Percentiles rank a stretch among this genome's conserved stretches.
Conservation (phyloP, 2,888 invertebrate species). For the Drosophila melanosoma region DNA sequence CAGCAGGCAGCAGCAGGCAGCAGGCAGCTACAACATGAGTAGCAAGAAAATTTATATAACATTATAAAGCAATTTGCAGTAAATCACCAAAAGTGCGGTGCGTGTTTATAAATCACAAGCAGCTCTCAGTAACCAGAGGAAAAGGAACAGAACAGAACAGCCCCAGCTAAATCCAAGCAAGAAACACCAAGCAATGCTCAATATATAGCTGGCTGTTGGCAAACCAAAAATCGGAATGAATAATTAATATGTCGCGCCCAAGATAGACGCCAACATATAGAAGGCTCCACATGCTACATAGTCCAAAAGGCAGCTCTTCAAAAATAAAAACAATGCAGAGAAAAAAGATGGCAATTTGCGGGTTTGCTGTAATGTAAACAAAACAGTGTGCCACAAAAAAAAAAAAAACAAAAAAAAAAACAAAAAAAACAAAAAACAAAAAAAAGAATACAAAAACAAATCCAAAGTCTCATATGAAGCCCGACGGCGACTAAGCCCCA, state of each 20-base stretch:
- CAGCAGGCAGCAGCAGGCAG: background rate
- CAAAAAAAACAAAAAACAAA: conserved; percentile 31
- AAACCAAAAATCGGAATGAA: conserved; percentile 76
- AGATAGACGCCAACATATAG: conserved; percentile 39
- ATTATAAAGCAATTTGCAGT: conserved; percentile 81
- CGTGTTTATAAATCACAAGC: conserved; percentile 78
- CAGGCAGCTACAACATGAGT: conserved; percentile 30
- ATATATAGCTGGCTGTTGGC: conserved; percentile 35
- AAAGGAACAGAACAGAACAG: background rate
- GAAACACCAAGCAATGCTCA: conserved; percentile 17
- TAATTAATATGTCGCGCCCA: conserved; percentile 79
- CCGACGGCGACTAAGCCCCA: conserved; percentile 49
- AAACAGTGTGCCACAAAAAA: conserved; percentile 40
- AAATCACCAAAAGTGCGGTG: conserved; percentile 74
- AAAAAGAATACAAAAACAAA: conserved; percentile 38
- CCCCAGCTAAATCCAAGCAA: background rate
- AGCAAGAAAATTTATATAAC: conserved; percentile 72
- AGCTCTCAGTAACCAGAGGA: conserved; percentile 21
- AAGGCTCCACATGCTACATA: conserved; percentile 33
- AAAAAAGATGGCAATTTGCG: conserved; percentile 45
- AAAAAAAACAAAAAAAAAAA: conserved; percentile 28
- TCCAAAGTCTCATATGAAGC: conserved; percentile 53
- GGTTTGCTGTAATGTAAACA: conserved; percentile 55
- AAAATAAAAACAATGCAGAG: conserved; percentile 14
- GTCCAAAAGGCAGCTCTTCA: conserved; percentile 24